Percentiles rank a stretch among this genome's conserved stretches.
phyloP scores from a whole-genome alignment of 2,888 invertebrate species.

The Pristionchus mayeri region DNA sequence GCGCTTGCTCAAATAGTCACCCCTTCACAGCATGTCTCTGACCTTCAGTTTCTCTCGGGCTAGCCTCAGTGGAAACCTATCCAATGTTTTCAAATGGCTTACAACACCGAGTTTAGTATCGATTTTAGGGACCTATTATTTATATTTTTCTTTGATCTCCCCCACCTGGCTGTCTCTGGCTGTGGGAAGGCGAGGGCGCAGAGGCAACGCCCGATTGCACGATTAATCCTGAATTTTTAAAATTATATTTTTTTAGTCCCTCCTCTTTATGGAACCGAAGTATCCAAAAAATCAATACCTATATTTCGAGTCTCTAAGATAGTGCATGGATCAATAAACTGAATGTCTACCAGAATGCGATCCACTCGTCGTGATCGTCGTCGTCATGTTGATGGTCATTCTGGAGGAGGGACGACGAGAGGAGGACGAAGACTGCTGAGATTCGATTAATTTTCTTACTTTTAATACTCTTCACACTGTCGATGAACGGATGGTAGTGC shows the following conservation, averaged over 20 bases:
- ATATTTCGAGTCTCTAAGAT: not conserved
- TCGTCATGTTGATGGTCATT: constrained; percentile 48
- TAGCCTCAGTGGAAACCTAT: no score
- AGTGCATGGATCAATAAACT: not conserved
- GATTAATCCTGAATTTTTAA: constrained; percentile 20
- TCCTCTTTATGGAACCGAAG: no score
- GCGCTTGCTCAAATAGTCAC: no score
- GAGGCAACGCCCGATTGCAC: constrained; percentile 47
- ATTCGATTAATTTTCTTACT: not conserved
- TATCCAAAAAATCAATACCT: no score
- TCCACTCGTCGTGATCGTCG: constrained; percentile 44
- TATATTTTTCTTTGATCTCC: no score
- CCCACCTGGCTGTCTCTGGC: not conserved
- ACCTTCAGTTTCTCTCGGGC: no score
- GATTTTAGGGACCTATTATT: no score
- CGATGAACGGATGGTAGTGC: not conserved
- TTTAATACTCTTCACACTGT: not conserved
- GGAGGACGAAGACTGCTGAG: not conserved
- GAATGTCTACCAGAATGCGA: not conserved
- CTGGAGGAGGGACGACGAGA: constrained; percentile 37
- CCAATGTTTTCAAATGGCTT: no score
- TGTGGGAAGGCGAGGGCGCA: not conserved
- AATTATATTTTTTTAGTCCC: no score
- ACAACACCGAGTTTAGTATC: no score
- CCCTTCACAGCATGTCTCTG: no score